These are phyloP conservation scores for Setophaga coronata DNA, from an alignment of 2,113 vertebrate genomes.

Conservation along the genomic window DNA sequence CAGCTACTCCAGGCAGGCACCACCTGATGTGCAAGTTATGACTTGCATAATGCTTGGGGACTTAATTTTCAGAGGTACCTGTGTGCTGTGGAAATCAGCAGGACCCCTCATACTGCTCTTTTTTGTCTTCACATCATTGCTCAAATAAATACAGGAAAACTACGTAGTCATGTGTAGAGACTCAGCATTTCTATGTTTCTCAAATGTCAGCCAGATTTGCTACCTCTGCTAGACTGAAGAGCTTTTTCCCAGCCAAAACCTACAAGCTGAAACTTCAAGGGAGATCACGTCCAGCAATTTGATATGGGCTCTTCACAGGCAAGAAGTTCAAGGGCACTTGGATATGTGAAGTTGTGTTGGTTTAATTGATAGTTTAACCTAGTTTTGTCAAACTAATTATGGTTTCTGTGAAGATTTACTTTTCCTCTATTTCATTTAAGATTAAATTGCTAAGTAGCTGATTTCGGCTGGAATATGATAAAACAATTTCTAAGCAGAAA, in stretches of 20 bases:
- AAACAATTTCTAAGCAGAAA: neutral
- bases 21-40: neutral
- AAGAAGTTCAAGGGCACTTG: neutral
- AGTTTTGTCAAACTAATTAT: neutral
- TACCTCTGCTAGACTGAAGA: neutral
- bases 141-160: neutral
- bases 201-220: neutral
- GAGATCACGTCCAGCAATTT: neutral
- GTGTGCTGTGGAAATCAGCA: neutral
- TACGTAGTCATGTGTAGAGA: neutral
- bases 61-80: neutral
- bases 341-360: neutral
- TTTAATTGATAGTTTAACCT: neutral
- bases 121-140: neutral
- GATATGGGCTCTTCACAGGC: neutral
- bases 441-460: neutral
- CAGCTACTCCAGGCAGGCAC: neutral
- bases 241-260: neutral
- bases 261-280: neutral
- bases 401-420: neutral
- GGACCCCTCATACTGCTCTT: neutral
- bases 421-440: neutral
- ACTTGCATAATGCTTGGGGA: neutral
- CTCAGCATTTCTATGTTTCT: neutral
- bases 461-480: neutral